Conservation (phyloP, 53 echinoderm and acorn worm species). For the Crossaster papposus region DNA sequence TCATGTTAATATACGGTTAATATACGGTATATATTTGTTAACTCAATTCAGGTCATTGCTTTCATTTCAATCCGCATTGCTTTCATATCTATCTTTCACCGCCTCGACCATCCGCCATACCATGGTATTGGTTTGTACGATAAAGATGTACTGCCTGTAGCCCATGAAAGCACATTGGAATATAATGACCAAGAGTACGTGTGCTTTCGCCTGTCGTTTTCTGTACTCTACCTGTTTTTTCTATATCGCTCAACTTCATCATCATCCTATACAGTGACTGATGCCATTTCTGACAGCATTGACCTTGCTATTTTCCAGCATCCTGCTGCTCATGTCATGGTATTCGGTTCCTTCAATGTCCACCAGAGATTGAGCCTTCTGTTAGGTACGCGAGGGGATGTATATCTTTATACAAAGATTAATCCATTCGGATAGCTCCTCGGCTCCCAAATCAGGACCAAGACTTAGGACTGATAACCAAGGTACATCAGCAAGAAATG, state of each 20-base stretch:
- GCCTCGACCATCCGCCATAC: too few relatives aligned
- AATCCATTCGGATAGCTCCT: constrained; percentile 29
- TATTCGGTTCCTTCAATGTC: neutral
- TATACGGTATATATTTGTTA: too few relatives aligned
- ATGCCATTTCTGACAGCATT: neutral
- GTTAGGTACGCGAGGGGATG: constrained; percentile 45
- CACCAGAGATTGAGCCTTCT: constrained; percentile 26
- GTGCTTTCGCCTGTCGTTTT: too few relatives aligned
- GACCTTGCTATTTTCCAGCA: neutral
- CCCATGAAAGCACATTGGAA: too few relatives aligned
- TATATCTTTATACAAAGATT: constrained; percentile 15
- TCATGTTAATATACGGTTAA: too few relatives aligned
- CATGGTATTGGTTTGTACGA: too few relatives aligned
- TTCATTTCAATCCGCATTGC: too few relatives aligned
- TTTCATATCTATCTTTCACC: too few relatives aligned
- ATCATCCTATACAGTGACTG: neutral
- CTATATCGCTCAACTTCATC: neutral
- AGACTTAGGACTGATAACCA: neutral
- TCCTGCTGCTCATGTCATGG: neutral
- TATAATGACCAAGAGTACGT: too few relatives aligned
- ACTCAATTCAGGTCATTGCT: too few relatives aligned
- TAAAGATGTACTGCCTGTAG: too few relatives aligned
- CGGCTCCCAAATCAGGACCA: neutral
- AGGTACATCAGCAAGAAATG: neutral
- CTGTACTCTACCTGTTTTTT: too few relatives aligned